Evolutionary conservation across 2,113 vertebrate genomes (phyloP), one percentile per base, ranked within the genome.

Genomic region (Furnarius figulus): DNA sequence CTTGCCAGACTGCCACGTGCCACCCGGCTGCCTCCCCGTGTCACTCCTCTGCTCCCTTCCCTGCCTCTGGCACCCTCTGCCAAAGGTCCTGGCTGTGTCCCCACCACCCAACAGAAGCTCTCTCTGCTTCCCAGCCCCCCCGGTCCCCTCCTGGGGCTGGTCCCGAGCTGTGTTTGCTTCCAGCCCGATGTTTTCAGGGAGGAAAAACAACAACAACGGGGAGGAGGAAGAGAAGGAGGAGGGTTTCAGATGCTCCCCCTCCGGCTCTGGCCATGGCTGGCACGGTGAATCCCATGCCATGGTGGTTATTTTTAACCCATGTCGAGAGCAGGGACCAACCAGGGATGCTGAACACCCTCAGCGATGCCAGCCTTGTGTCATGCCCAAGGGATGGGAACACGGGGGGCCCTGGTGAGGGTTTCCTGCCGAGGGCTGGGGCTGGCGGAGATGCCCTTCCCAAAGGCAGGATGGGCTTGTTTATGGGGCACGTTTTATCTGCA

Each of bases 401-500:
- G 5, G 11, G 33, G 1, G 8, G 10, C n/a, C 35, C 66, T 21
- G 13, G 31, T 0, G 6, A 23, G 71, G 63, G 50, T n/a, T 89
- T 72, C 73, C 92, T 88, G 83, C 37, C 12, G 0, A 8, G 82
- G 40, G 59, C 58, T 35, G 73, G 12, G 79, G 62, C 75, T 56
- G n/a, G 90, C 4, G 47, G 93, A n/a, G 91, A 74, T 70, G 66
- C 12, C 20, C 75, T 94, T 94, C 97, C 94, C 86, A 59, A 53
- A 30, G 40, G 88, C 94, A 96, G 96, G 96, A 94, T 95, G 93
- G 52, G 40, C 1, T 96, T 97, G 97, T 97, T 97, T 96, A 96
- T 59, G 10, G 95, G 93, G 90, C 81, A 95, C 8, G 23, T 68
- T 90, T 96, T 96, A 96, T 97, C 93, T 90, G 72, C 37, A 33